Evolutionary conservation across 2,888 invertebrate species (phyloP).

Genomic region (Globia sparganii): DNA sequence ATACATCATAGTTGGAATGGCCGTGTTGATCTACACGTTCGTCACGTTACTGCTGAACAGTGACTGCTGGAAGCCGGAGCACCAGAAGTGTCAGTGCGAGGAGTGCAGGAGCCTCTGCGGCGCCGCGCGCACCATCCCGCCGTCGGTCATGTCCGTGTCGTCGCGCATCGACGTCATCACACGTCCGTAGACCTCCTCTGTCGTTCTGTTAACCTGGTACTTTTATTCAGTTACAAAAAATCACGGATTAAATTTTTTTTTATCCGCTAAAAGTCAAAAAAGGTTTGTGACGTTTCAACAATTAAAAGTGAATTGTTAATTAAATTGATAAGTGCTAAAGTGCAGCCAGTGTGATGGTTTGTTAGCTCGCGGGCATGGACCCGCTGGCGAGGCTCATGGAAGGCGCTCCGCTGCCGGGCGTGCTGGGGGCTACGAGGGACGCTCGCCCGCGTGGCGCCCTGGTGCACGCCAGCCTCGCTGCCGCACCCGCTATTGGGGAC

Average conservation of each 20-base stretch:
- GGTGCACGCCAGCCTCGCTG: conserved; percentile 94
- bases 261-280: conserved; percentile 1
- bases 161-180: conserved; percentile 78
- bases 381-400: conserved; percentile 95
- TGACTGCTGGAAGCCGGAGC: conserved; percentile 80
- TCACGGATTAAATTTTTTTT: conserved; percentile 12
- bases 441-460: conserved; percentile 92
- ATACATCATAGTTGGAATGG: conserved; percentile 84
- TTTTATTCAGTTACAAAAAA: conserved; percentile 22
- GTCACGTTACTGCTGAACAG: conserved; percentile 79
- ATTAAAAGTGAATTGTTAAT: conserved; percentile 36
- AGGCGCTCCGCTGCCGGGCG: conserved; percentile 92
- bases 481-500: conserved; percentile 92
- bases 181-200: conserved; percentile 66
- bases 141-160: conserved; percentile 79
- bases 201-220: conserved; percentile 44
- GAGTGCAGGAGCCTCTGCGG: conserved; percentile 81
- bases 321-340: conserved; percentile 30
- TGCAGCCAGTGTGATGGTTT: conserved; percentile 59
- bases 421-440: conserved; percentile 89
- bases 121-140: conserved; percentile 66
- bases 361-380: conserved; percentile 91
- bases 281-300: conserved; percentile 12
- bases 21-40: conserved; percentile 83
- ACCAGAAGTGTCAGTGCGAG: conserved; percentile 83